These are phyloP conservation scores for Gambusia affinis DNA, from an alignment of 2,113 vertebrate species.

Conservation along the genomic window DNA sequence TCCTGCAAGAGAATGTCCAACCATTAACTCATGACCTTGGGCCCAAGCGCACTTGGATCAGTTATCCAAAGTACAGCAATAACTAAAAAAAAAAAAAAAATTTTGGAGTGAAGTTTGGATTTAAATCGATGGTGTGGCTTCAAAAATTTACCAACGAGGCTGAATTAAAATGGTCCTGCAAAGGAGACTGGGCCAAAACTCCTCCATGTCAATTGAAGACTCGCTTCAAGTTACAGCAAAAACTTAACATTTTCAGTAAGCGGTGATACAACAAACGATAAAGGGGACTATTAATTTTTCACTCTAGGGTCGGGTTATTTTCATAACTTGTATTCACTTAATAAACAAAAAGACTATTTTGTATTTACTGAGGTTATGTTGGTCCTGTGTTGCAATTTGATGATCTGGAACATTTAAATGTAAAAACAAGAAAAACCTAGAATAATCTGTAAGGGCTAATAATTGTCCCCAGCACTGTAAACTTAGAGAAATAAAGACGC, in stretches of 20 bases:
- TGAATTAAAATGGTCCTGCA: not conserved
- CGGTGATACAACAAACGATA: not conserved
- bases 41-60: not conserved
- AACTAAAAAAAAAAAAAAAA: too few relatives aligned
- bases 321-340: not conserved
- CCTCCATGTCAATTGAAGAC: not conserved
- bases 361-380: not conserved
- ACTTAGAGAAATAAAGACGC: not conserved
- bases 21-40: not conserved
- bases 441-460: not conserved
- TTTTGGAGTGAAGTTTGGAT: not conserved
- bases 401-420: too few relatives aligned
- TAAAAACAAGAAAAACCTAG: too few relatives aligned
- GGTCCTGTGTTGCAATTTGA: not conserved
- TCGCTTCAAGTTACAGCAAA: not conserved
- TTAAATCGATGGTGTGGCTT: not conserved
- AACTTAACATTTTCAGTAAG: not conserved
- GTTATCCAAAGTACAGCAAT: too few relatives aligned
- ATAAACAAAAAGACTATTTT: not conserved
- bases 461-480: not conserved
- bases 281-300: not conserved
- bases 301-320: not conserved
- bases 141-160: not conserved
- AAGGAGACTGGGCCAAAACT: not conserved
- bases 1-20: not conserved